Conservation (phyloP, 2,113 vertebrate genomes). For the Pluvialis apricaria region DNA sequence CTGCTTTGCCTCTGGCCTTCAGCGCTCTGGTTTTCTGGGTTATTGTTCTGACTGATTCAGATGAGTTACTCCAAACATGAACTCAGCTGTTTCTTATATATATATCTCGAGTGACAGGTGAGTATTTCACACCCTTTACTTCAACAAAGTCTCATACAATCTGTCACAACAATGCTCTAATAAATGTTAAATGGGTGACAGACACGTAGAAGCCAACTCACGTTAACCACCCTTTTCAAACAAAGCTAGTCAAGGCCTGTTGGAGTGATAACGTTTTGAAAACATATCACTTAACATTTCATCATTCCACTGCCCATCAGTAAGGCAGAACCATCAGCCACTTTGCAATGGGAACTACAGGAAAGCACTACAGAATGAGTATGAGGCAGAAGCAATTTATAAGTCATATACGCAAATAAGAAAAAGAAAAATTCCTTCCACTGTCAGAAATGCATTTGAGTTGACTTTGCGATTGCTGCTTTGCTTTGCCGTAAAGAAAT, state of each 20-base stretch:
- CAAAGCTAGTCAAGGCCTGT: not conserved
- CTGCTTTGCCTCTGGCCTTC: not conserved
- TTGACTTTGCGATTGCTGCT: not conserved
- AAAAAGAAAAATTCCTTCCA: not conserved
- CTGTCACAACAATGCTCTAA: slow-evolving; percentile 32
- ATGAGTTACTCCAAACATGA: not conserved
- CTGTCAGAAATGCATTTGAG: not conserved
- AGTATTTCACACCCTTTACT: slow-evolving; percentile 32
- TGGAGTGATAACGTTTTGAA: not conserved
- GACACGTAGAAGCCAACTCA: not conserved
- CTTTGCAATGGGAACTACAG: not conserved
- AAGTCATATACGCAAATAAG: not conserved
- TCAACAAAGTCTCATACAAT: rapidly evolving
- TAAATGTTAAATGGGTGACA: slow-evolving; percentile 30
- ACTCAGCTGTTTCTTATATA: not conserved
- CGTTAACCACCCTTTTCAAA: not conserved
- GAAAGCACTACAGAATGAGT: not conserved
- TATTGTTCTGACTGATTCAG: not conserved
- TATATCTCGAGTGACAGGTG: slow-evolving; percentile 17
- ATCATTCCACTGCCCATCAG: not conserved
- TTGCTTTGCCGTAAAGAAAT: not conserved
- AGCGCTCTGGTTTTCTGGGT: not conserved
- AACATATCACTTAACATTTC: not conserved
- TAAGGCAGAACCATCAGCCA: not conserved
- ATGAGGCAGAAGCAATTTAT: not conserved